Evolutionary conservation across 2,888 invertebrate genomes (phyloP).

Genomic region (Tolmerus cingulatus): DNA sequence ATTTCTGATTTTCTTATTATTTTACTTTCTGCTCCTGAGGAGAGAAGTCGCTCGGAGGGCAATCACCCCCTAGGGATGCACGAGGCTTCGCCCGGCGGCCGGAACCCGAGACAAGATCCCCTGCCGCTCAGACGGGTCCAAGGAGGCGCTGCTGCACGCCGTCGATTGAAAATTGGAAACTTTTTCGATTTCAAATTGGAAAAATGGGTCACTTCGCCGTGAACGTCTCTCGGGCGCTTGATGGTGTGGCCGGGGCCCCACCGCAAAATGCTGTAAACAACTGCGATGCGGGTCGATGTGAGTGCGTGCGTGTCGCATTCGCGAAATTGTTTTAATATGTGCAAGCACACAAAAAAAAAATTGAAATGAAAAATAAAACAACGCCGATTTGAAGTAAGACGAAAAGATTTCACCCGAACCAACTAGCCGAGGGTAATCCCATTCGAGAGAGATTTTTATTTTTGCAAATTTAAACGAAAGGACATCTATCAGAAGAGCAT

Average conservation of each 20-base stretch:
- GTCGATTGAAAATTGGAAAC: neutral
- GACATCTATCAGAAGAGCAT: neutral
- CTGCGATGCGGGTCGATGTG: neutral
- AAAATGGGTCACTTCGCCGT: conserved; percentile 16
- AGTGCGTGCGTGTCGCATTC: conserved; percentile 28
- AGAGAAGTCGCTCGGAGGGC: neutral
- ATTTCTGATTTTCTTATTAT: neutral
- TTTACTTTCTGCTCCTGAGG: neutral
- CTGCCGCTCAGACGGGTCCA: neutral
- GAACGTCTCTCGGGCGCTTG: neutral
- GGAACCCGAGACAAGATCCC: neutral
- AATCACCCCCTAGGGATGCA: conserved; percentile 20
- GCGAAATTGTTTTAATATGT: neutral
- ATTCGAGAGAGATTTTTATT: neutral
- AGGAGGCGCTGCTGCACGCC: neutral
- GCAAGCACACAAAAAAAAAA: neutral
- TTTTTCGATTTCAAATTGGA: conserved; percentile 18
- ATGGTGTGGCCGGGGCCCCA: conserved; percentile 21
- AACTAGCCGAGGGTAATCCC: neutral
- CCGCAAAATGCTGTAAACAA: conserved; percentile 10
- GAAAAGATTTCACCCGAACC: neutral
- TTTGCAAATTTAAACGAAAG: neutral
- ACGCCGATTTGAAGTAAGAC: neutral
- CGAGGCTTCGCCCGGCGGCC: neutral
- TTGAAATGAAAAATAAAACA: neutral